phyloP scores from a whole-genome alignment of 92 coral and sea anemone species.

The Parazoanthus atlanticus region DNA sequence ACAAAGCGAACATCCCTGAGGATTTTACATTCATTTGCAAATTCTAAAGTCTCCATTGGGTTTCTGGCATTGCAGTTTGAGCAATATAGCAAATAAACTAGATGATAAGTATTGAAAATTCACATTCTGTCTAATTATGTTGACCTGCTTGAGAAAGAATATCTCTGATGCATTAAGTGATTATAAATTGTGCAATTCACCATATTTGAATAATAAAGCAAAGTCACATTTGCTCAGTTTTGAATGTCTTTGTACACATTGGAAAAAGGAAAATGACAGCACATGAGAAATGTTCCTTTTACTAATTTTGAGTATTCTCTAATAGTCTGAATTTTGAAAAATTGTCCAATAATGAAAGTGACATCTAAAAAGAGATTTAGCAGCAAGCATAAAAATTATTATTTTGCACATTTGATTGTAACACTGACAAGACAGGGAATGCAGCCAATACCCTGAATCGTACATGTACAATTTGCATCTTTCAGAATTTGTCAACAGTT shows the following conservation, averaged over 20 bases:
- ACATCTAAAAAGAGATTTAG: background rate
- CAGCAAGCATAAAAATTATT: background rate
- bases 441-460: background rate
- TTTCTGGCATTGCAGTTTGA: background rate
- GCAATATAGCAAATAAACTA: background rate
- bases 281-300: background rate
- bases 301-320: background rate
- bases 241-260: background rate
- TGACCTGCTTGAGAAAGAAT: background rate
- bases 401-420: background rate
- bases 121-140: background rate
- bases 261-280: background rate
- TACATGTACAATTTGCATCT: background rate
- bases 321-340: background rate
- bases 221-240: background rate
- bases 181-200: background rate
- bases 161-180: background rate
- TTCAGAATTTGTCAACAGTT: background rate
- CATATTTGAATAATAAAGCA: background rate
- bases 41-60: background rate
- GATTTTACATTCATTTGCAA: background rate
- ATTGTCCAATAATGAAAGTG: background rate
- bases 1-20: background rate
- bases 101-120: background rate
- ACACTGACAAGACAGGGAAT: background rate